Percentiles rank a stretch among this genome's conserved stretches.
phyloP scores from a whole-genome alignment of 2,113 vertebrate genomes.

The Sander vitreus region DNA sequence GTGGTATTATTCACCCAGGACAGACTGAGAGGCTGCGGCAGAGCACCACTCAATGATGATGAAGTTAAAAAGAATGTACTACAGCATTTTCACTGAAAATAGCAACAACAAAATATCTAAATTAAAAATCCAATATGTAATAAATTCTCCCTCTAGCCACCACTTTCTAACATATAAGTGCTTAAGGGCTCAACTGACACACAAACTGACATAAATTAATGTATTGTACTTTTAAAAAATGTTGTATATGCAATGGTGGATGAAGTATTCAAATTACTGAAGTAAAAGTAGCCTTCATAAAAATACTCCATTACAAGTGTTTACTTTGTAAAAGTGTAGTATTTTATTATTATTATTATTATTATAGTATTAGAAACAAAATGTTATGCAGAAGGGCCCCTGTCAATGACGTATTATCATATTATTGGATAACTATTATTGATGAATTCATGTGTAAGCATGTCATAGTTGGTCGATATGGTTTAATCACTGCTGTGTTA shows the following conservation, averaged over 20 bases:
- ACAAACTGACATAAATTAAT: neutral
- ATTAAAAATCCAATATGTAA: neutral
- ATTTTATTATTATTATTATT: neutral
- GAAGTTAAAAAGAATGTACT: neutral
- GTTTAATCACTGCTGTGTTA: neutral
- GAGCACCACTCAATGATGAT: neutral
- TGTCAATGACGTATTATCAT: neutral
- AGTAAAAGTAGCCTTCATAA: neutral
- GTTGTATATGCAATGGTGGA: neutral
- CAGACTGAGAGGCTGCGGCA: neutral
- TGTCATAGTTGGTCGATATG: neutral
- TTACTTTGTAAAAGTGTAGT: neutral
- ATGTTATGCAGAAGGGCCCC: neutral
- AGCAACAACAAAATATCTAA: neutral
- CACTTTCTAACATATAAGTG: neutral
- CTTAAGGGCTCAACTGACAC: neutral
- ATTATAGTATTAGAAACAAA: neutral
- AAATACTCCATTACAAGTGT: neutral
- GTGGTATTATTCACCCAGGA: neutral
- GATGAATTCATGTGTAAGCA: neutral
- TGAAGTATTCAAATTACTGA: neutral
- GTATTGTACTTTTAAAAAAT: neutral
- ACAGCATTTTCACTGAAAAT: neutral
- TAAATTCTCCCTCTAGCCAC: conserved; percentile 7
- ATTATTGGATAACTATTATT: neutral